These are phyloP conservation scores for Andrena haemorrhoa DNA, from an alignment of 2,888 invertebrate species.

Conservation along the genomic window DNA sequence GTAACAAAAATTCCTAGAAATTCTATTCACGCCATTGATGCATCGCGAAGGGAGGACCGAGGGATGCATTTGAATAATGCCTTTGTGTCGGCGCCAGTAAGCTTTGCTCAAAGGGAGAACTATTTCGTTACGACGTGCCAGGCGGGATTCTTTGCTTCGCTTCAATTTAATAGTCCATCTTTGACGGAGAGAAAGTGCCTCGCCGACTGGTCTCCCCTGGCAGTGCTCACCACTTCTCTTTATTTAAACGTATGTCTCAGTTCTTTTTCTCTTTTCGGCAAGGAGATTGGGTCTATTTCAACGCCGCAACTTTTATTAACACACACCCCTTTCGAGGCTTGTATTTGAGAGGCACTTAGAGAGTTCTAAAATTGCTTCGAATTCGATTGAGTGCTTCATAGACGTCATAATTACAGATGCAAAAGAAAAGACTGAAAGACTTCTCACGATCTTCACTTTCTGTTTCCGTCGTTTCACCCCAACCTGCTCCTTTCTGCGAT, in stretches of 20 bases:
- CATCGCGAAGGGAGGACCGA: slow-evolving; percentile 6
- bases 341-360: not conserved
- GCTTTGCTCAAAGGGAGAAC: slow-evolving; percentile 42
- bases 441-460: too few relatives aligned
- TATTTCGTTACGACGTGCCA: slow-evolving; percentile 49
- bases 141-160: slow-evolving; percentile 44
- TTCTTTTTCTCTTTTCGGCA: not conserved
- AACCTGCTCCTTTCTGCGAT: not conserved
- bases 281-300: not conserved
- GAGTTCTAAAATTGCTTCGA: not conserved
- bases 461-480: not conserved
- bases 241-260: slow-evolving; percentile 15
- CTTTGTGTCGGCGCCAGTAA: slow-evolving; percentile 34
- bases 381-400: not conserved
- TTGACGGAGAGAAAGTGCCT: slow-evolving; percentile 18
- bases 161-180: slow-evolving; percentile 44
- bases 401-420: too few relatives aligned
- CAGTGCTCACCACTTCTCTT: not conserved
- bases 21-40: slow-evolving; percentile 17
- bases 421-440: too few relatives aligned
- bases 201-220: not conserved
- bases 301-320: not conserved
- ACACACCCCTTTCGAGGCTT: not conserved
- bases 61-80: slow-evolving; percentile 63
- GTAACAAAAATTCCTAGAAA: slow-evolving; percentile 39